Evolutionary conservation across 1,140 invertebrate genomes (phyloP).

Genomic region (Eufriesea mexicana): DNA sequence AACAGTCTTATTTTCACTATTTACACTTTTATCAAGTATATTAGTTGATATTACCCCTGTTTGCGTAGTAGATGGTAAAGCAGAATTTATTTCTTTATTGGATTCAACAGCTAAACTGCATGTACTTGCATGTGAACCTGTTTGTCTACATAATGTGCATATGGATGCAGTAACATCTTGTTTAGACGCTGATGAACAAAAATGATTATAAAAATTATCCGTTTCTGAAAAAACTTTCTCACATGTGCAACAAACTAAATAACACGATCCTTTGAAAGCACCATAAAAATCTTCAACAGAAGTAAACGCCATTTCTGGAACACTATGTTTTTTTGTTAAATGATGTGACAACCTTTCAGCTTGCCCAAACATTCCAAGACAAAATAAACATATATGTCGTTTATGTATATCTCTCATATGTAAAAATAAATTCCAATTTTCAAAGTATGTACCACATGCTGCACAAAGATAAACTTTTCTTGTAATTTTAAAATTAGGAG

Average conservation of each 20-base stretch:
- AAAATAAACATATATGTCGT: conserved; percentile 90
- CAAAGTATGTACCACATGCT: conserved; percentile 90
- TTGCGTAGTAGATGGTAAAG: conserved; percentile 14
- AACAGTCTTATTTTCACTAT: conserved; percentile 43
- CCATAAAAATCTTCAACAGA: conserved; percentile 86
- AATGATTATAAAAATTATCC: conserved; percentile 88
- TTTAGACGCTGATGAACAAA: conserved; percentile 81
- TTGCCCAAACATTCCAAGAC: conserved; percentile 89
- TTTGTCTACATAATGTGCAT: conserved; percentile 77
- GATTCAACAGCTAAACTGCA: conserved; percentile 70
- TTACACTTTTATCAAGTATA: conserved; percentile 27
- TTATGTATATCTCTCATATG: conserved; percentile 91
- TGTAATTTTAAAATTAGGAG: conserved; percentile 85
- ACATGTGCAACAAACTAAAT: conserved; percentile 90
- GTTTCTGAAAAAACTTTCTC: conserved; percentile 88
- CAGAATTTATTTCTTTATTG: conserved; percentile 31
- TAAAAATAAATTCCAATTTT: conserved; percentile 91
- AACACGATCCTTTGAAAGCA: conserved; percentile 86
- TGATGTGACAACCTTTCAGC: conserved; percentile 90
- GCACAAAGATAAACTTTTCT: conserved; percentile 90
- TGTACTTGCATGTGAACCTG: conserved; percentile 71
- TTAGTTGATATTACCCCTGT: conserved; percentile 15
- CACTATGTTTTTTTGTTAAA: conserved; percentile 88
- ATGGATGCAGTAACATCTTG: conserved; percentile 57
- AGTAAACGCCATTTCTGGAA: conserved; percentile 85